Base-by-base conservation (phyloP, 2,797 vertebrate genomes). In the Echiichthys vipera region DNA sequence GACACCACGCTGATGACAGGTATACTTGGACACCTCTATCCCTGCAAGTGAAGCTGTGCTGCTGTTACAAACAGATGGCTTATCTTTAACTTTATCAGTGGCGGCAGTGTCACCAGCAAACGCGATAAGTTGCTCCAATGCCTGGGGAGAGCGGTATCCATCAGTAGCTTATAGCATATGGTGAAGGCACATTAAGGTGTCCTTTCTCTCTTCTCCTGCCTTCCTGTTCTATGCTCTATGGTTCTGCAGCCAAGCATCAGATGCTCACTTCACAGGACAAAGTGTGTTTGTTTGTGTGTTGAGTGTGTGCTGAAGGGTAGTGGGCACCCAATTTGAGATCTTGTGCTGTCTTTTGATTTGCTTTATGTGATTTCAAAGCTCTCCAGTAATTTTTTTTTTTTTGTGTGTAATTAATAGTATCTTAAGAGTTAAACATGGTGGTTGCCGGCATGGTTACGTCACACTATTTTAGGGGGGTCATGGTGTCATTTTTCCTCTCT, bases 141-240 rank as follows among this genome's bases (percentile, higher is more conserved):
- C 78, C 87, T 84, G 77, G 82, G 70, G 84, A 84, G 81, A 77
- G 84, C 62, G 27, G 77, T 80, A 87, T 89, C 83, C 81, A 88
- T 89, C 92, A 91, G 85, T 55, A 67, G 74, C 76, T 84, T 89
- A 86, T 78, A 51, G 85, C 93, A 91, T 93, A 92, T 90, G 91
- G 90, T 54, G 72, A 65, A 74, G 82, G 58, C 79, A 84, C 80
- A 88, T 88, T 89, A 84, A 85, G 84, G 84, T 85, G 77, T 77
- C 74, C 79, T 81, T 58, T 78, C 74, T 70, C 69, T 65, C 68
- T 87, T 61, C 63, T 46, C 24, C 62, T 76, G 49, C 54, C 51
- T 78, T 64, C 49, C 71, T 65, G 58, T 77, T 81, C 69, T 58
- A 43, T 64, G 74, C 69, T 46, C n/a, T n/a, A n/a, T 39, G 34